Conservation (phyloP, 2,113 vertebrate genomes). For the Cynoglossus semilaevis region DNA sequence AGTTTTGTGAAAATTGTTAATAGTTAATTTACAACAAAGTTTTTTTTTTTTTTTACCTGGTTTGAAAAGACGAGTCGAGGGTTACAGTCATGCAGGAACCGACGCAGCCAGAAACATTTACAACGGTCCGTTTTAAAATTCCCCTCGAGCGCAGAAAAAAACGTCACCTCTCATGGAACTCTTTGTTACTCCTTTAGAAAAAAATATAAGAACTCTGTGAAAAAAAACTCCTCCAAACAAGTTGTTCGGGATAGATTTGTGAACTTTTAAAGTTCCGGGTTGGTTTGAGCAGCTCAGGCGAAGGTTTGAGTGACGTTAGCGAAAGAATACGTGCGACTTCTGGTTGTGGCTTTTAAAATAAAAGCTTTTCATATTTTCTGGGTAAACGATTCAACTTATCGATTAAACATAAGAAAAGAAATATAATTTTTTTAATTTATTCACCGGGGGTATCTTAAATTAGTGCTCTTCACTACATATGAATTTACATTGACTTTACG, state of each 20-base stretch:
- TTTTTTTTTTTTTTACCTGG: constrained; percentile 63
- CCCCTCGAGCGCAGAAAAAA: not conserved
- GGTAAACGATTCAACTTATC: too few species aligned
- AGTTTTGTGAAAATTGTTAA: too few species aligned
- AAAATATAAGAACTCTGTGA: not conserved
- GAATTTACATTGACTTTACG: too few species aligned
- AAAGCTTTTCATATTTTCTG: not conserved
- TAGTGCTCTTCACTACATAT: too few species aligned
- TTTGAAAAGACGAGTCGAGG: constrained; percentile 36
- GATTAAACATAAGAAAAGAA: too few species aligned
- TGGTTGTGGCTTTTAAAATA: constrained; percentile 36
- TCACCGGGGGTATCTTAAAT: too few species aligned
- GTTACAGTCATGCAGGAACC: constrained; percentile 52
- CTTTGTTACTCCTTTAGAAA: not conserved
- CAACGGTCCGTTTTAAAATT: not conserved
- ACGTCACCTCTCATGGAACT: not conserved
- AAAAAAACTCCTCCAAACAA: not conserved
- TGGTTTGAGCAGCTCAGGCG: constrained; percentile 41
- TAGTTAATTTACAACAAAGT: constrained; percentile 8
- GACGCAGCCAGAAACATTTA: constrained; percentile 51
- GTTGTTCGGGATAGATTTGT: constrained; percentile 26
- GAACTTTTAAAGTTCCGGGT: constrained; percentile 77
- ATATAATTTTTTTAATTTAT: too few species aligned
- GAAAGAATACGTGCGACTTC: not conserved
- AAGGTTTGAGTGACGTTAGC: rapidly evolving